Base-by-base conservation (phyloP, 2,888 invertebrate species). In the Phasia obesa region DNA sequence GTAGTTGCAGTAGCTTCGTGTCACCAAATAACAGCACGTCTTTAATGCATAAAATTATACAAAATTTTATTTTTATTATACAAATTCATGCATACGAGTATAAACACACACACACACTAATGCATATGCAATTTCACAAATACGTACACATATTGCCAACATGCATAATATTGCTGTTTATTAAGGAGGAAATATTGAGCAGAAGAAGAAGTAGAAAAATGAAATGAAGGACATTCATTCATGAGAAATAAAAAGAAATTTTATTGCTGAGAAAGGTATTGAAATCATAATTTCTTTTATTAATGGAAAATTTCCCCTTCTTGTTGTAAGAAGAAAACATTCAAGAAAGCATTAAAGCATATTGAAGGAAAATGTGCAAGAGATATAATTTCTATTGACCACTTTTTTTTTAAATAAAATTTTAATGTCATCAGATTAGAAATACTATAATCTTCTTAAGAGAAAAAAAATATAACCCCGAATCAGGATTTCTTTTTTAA, bases 31-130 rank as follows among this genome's bases (percentile, higher is more conserved):
- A 65, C 70, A 75, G 65, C 83, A 83, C 78, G 78, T 75, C 65
- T 75, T 65, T 25, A 78, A 75, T 71, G 78, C 78, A 83, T 83
- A 83, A 78, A 83, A 78, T 83, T 78, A 44, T 59, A 82, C 74
- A 75, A 82, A 78, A 78, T 82, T 70, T 82, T 74, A 74, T 77
- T 59, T 64, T 19, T n/a, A 11, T 35, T 6, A 35, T 35, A 11
- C 35, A 35, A 2, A 1, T 31, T 11, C 35, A 35, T 35, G 3
- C 11, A 35, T 35, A 35, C 35, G 35, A 11, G 27, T 6, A 27
- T 6, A 27, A 27, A 38, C 25, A 60, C 69, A 17, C 11, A 35
- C 49, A 27, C 13, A 70, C n/a, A 59, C 11, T 35, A 5, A 49
- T 11, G 23, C 9, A 55, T 25, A 25, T 3, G 17, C 49, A 25